Evolutionary conservation across 2,797 vertebrate genomes (phyloP).

Genomic region (Odontamblyopus lacepedii): DNA sequence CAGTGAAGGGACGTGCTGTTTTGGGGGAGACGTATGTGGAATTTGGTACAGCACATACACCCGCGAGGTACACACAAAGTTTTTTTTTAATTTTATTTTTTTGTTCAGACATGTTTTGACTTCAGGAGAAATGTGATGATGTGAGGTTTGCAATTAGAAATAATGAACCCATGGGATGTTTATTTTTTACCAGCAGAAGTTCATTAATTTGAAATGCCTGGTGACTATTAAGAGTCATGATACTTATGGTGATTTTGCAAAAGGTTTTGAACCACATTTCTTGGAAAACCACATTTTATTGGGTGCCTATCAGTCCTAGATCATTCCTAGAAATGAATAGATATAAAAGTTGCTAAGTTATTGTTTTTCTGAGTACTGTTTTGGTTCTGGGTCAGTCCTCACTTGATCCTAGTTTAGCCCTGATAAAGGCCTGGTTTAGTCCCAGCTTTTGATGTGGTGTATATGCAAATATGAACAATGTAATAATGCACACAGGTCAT

Average conservation of each 20-base stretch:
- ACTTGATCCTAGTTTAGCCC: too few relatives aligned
- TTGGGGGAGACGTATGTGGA: constrained; percentile 52
- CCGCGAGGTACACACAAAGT: constrained; percentile 42
- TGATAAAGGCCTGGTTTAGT: too few relatives aligned
- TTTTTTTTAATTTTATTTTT: constrained; percentile 49
- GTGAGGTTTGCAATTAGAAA: constrained; percentile 42
- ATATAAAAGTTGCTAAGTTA: too few relatives aligned
- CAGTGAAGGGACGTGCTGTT: constrained; percentile 64
- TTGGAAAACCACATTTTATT: neutral
- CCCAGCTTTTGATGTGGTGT: too few relatives aligned
- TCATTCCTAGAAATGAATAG: too few relatives aligned
- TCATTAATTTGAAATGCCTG: constrained; percentile 31
- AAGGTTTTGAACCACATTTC: neutral
- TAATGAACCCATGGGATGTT: constrained; percentile 4
- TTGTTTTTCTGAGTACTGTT: too few relatives aligned
- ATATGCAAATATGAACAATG: too few relatives aligned
- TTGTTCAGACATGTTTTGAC: constrained; percentile 28
- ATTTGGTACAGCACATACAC: constrained; percentile 53
- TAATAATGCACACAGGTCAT: too few relatives aligned
- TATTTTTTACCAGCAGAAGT: constrained; percentile 20
- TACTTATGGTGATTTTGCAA: neutral
- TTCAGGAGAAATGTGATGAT: constrained; percentile 25
- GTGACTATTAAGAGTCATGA: neutral
- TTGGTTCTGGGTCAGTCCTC: too few relatives aligned
- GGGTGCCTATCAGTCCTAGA: too few relatives aligned